Percentiles rank a stretch among this genome's conserved stretches.
These are phyloP conservation scores for Caenorhabditis drosophilae DNA, from an alignment of 2,888 invertebrate species.

Conservation along the genomic window DNA sequence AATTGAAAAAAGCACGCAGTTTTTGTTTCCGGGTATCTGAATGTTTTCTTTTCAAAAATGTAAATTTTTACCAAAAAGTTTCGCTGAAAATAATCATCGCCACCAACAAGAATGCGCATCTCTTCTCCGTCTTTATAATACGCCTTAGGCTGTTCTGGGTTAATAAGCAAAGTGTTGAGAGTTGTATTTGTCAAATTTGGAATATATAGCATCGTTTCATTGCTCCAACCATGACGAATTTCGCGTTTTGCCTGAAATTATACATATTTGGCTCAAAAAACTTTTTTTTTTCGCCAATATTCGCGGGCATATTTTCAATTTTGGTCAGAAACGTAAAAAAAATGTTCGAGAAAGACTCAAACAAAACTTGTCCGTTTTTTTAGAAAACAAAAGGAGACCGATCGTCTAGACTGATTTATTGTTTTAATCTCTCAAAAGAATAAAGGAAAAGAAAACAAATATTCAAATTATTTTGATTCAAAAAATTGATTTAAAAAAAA, in stretches of 20 bases:
- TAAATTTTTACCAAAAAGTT: too few species aligned
- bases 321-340: too few species aligned
- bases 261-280: not conserved
- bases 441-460: too few species aligned
- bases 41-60: too few species aligned
- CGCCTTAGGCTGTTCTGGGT: slow-evolving; percentile 13
- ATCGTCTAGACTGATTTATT: not conserved
- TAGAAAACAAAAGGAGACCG: too few species aligned
- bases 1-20: too few species aligned
- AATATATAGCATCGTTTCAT: slow-evolving; percentile 28
- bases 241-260: slow-evolving; percentile 19
- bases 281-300: not conserved
- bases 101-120: not conserved
- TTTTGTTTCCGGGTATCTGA: too few species aligned
- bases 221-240: slow-evolving; percentile 20
- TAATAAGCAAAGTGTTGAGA: slow-evolving; percentile 7
- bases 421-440: too few species aligned
- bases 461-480: too few species aligned
- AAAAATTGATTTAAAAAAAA: not conserved
- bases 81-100: not conserved
- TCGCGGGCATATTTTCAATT: too few species aligned
- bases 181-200: slow-evolving; percentile 21
- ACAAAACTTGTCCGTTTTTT: too few species aligned
- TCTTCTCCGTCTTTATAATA: slow-evolving; percentile 19
- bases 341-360: too few species aligned